Evolutionary conservation across 2,797 vertebrate species (phyloP), one percentile per base, ranked within the genome.

Genomic region (Sternarchorhynchus goeldii): DNA sequence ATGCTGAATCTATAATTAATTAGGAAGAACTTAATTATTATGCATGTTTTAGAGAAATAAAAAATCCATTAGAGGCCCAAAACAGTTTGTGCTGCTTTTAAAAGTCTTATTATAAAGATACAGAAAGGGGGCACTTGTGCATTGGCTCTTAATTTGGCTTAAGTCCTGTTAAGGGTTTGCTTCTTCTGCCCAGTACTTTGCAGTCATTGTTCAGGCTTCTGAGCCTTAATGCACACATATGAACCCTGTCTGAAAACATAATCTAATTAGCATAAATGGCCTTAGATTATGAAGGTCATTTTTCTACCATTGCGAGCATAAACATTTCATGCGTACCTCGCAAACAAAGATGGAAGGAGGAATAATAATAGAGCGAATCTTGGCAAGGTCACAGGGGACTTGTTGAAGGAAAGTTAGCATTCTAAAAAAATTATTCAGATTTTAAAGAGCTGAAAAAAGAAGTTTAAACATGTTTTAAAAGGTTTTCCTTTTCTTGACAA

Each of bases 201-300:
- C 82, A 25, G 73, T 83, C 88, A 93, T 95, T 94, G 92, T 95
- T 93, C 79, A 57, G 65, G 73, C 75, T 73, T 69, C 79, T 86
- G 80, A 66, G 91, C 94, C 88, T 94, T 97, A 96, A 97, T 96
- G 95, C 94, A 94, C 93, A 93, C 83, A 90, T 92, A 96, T 90
- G 94, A 95, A 93, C 93, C 91, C 90, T 85, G 88, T 89, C 90
- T 93, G 91, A 93, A 94, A 95, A 95, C 95, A 95, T 92, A 92
- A 92, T 92, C 94, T 95, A 96, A 98, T 96, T 95, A 97, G 93
- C 94, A 94, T 96, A 96, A 96, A 97, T 95, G 94, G 91, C 94
- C 93, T 90, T 92, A 93, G 90, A 91, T 93, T 92, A 88, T 90
- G 93, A 88, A 92, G 92, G 92, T 91, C 89, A 86, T 85, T 83